Evolutionary conservation across 2,888 invertebrate genomes (phyloP).

Genomic region (Leucophora obtusa): DNA sequence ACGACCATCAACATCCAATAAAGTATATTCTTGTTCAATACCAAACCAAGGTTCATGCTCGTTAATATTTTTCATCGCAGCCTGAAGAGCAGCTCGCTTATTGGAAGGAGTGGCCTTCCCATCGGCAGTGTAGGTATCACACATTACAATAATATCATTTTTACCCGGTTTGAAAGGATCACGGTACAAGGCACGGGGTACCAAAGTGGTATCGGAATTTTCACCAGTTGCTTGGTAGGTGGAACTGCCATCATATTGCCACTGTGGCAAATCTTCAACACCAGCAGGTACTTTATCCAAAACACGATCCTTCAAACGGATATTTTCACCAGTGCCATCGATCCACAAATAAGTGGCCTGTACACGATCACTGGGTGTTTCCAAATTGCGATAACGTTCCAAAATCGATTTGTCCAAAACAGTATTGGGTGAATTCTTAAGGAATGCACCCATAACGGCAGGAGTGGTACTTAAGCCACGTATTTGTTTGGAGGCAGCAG

Average conservation of each 20-base stretch:
- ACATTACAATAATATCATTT: conserved; percentile 85
- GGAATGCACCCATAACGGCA: conserved; percentile 51
- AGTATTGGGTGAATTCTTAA: conserved; percentile 86
- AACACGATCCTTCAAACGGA: conserved; percentile 85
- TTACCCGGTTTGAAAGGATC: conserved; percentile 87
- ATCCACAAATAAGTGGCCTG: conserved; percentile 87
- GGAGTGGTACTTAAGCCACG: conserved; percentile 68
- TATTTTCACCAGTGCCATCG: conserved; percentile 85
- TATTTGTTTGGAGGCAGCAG: conserved; percentile 67
- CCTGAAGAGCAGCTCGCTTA: conserved; percentile 78
- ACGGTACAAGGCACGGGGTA: conserved; percentile 87
- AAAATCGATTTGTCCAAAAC: conserved; percentile 86
- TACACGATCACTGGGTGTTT: conserved; percentile 79
- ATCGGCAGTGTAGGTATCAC: conserved; percentile 85
- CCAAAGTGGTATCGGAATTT: conserved; percentile 86
- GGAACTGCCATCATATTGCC: conserved; percentile 87
- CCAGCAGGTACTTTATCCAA: conserved; percentile 82
- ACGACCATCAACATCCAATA: conserved; percentile 80
- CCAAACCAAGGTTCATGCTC: conserved; percentile 86
- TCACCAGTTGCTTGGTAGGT: conserved; percentile 83
- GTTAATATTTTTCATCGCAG: conserved; percentile 81
- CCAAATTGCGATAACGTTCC: conserved; percentile 84
- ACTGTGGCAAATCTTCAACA: conserved; percentile 83
- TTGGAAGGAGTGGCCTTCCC: conserved; percentile 79
- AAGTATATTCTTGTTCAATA: conserved; percentile 83